These are phyloP conservation scores for Silurus lanzhouensis DNA, from an alignment of 2,797 vertebrate genomes.

Conservation along the genomic window DNA sequence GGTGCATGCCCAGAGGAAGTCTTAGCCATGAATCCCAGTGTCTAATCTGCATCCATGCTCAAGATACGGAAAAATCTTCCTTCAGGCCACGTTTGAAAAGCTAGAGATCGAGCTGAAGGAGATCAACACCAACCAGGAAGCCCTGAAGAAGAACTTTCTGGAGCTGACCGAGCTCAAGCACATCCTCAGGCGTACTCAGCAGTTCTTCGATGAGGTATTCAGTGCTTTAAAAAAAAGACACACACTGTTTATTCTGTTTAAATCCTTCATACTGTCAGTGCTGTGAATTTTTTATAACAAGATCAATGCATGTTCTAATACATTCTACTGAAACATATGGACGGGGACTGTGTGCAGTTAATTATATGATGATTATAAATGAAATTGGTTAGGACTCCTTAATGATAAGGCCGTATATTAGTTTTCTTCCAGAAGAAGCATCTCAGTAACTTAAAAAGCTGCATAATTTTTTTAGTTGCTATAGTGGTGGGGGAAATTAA, in stretches of 20 bases:
- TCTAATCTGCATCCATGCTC: background rate
- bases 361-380: background rate
- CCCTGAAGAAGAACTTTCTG: conserved; percentile 97
- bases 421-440: background rate
- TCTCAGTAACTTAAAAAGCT: background rate
- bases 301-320: background rate
- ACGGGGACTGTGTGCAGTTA: background rate
- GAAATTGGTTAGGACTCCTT: no score
- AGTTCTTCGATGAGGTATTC: conserved; percentile 97
- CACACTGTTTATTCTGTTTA: background rate
- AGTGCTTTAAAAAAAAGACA: background rate
- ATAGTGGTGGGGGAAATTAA: no score
- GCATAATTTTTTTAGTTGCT: no score
- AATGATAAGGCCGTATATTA: background rate
- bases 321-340: background rate
- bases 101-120: conserved; percentile 97
- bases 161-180: conserved; percentile 97
- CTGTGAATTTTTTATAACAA: background rate
- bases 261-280: background rate
- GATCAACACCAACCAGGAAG: conserved; percentile 98
- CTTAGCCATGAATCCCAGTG: background rate
- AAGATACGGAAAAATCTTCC: background rate
- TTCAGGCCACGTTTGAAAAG: conserved; percentile 95
- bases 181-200: conserved; percentile 96
- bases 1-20: background rate